Evolutionary conservation across 2,888 invertebrate genomes (phyloP).

Genomic region (Zelleria hepariella): DNA sequence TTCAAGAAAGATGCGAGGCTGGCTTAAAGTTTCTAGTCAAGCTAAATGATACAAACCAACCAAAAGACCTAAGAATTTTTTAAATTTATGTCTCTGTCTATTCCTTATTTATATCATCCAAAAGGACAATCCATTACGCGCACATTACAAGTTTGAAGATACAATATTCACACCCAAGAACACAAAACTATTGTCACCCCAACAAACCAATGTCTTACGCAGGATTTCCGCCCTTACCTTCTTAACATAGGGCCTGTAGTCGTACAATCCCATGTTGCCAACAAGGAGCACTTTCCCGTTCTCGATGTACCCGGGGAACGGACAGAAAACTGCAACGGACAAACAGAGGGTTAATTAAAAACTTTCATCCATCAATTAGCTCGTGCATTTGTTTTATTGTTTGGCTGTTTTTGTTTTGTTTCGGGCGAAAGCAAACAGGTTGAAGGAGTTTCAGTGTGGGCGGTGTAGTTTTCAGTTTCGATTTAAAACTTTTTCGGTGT

Average conservation of each 20-base stretch:
- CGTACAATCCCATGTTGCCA: constrained; percentile 96
- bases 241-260: constrained; percentile 93
- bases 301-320: constrained; percentile 90
- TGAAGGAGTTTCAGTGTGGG: no score
- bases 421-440: no score
- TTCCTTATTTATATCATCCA: no score
- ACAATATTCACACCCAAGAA: not conserved
- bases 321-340: constrained; percentile 82
- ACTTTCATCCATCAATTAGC: not conserved
- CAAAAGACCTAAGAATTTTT: no score
- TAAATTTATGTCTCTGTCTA: no score
- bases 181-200: not conserved
- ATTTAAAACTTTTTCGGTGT: no score
- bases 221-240: constrained; percentile 70
- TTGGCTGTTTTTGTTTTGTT: no score
- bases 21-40: no score
- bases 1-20: no score
- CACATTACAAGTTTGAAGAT: not conserved
- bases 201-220: not conserved
- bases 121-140: no score
- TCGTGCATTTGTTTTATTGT: not conserved
- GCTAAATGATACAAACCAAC: no score
- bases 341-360: constrained; percentile 1
- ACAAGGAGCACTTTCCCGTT: constrained; percentile 93
- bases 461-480: no score